Evolutionary conservation across 2,113 vertebrate species (phyloP).

Genomic region (Tragulus kanchil): DNA sequence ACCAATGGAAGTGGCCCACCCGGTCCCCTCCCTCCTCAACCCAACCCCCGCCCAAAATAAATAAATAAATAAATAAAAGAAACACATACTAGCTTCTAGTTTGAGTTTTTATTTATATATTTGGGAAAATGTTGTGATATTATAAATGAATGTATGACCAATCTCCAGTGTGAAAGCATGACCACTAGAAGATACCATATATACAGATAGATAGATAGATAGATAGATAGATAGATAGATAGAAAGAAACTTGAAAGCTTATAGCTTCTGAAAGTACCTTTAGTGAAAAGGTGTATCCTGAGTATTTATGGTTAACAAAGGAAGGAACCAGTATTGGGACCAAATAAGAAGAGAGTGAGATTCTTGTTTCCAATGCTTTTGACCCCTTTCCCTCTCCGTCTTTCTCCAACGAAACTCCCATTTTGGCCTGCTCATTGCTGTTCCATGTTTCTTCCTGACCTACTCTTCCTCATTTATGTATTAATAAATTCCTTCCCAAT

Average conservation of each 20-base stretch:
- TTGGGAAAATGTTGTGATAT: neutral
- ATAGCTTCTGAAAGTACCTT: neutral
- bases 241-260: neutral
- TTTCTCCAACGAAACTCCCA: neutral
- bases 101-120: slow-evolving; percentile 19
- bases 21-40: too few species aligned
- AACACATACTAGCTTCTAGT: neutral
- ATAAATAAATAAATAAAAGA: too few species aligned
- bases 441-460: neutral
- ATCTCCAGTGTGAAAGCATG: neutral
- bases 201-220: too few species aligned
- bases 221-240: too few species aligned
- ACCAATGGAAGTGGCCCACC: too few species aligned
- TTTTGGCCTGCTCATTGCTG: neutral
- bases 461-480: neutral
- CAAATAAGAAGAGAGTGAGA: neutral
- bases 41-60: too few species aligned
- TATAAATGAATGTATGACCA: neutral
- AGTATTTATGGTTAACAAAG: neutral
- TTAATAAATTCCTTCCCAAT: neutral
- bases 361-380: neutral
- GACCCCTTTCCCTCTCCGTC: neutral
- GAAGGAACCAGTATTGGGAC: neutral
- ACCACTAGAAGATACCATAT: neutral
- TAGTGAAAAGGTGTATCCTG: too few species aligned